These are phyloP conservation scores for Indicator maculatus DNA, from an alignment of 2,113 vertebrate species.

Conservation along the genomic window DNA sequence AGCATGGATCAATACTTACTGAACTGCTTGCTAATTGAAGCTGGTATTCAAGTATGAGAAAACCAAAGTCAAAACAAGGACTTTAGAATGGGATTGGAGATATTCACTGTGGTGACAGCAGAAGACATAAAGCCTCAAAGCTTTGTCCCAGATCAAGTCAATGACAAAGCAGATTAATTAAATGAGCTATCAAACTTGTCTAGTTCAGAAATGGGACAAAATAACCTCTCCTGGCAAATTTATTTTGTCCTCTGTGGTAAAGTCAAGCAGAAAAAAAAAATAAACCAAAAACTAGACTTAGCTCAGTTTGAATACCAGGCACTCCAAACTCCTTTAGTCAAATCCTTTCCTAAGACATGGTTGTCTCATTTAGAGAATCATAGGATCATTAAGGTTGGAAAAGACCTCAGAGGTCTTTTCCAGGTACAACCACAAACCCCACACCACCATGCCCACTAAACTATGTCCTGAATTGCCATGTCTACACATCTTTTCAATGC, in stretches of 20 bases:
- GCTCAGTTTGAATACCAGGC: not conserved
- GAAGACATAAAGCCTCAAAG: constrained; percentile 16
- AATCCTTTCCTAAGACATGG: not conserved
- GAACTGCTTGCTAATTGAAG: not conserved
- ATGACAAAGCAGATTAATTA: constrained; percentile 33
- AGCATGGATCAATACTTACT: not conserved
- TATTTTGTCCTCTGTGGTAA: not conserved
- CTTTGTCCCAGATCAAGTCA: not conserved
- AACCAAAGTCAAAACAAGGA: constrained; percentile 28
- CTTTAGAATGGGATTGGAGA: not conserved
- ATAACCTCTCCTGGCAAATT: constrained; percentile 28
- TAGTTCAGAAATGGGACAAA: constrained; percentile 9
- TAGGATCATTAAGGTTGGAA: too few species aligned
- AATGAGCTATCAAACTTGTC: constrained; percentile 39
- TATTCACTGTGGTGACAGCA: not conserved
- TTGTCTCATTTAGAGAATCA: not conserved
- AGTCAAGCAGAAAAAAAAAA: not conserved
- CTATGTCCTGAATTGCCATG: too few species aligned
- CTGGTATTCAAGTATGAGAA: not conserved
- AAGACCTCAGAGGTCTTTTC: too few species aligned
- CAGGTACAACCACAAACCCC: too few species aligned
- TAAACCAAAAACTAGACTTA: not conserved
- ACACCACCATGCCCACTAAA: too few species aligned
- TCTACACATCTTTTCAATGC: too few species aligned
- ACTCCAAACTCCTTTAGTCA: not conserved